Conservation (phyloP, 1,140 invertebrate species). For the Lysiphlebus fabarum region DNA sequence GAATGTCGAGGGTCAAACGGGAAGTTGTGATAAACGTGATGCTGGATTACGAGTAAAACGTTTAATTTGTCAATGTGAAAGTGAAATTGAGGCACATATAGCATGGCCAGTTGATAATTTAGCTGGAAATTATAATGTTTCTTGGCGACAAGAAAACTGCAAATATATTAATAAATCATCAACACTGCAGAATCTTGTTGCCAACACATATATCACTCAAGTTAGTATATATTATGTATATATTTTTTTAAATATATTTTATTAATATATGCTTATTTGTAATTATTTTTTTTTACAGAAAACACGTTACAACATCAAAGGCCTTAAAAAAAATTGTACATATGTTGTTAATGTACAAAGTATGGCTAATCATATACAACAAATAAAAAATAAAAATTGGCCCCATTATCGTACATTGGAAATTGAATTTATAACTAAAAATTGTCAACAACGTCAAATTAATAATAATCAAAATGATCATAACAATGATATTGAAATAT, state of each 20-base stretch:
- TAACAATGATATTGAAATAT: conserved; percentile 22
- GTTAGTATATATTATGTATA: conserved; percentile 23
- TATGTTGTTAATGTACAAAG: conserved; percentile 34
- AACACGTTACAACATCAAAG: conserved; percentile 31
- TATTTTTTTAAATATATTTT: background rate
- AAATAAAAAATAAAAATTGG: conserved; percentile 4
- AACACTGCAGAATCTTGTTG: conserved; percentile 10
- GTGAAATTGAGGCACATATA: conserved; percentile 32
- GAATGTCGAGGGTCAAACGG: conserved; percentile 23
- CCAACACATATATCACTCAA: conserved; percentile 23
- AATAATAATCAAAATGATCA: conserved; percentile 20
- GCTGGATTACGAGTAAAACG: conserved; percentile 33
- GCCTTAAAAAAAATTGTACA: conserved; percentile 32
- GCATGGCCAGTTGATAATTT: conserved; percentile 33
- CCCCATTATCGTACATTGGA: conserved; percentile 25
- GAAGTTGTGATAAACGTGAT: conserved; percentile 34
- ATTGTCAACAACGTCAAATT: conserved; percentile 26
- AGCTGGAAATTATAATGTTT: conserved; percentile 33
- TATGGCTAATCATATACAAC: conserved; percentile 19
- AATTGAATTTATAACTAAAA: conserved; percentile 34
- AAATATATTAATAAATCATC: background rate
- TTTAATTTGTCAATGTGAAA: conserved; percentile 35
- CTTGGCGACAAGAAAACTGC: conserved; percentile 35
- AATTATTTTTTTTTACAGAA: conserved; percentile 26
- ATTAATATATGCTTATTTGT: background rate